Evolutionary conservation across 2,113 vertebrate species (phyloP).

Genomic region (Trogon melanurus): DNA sequence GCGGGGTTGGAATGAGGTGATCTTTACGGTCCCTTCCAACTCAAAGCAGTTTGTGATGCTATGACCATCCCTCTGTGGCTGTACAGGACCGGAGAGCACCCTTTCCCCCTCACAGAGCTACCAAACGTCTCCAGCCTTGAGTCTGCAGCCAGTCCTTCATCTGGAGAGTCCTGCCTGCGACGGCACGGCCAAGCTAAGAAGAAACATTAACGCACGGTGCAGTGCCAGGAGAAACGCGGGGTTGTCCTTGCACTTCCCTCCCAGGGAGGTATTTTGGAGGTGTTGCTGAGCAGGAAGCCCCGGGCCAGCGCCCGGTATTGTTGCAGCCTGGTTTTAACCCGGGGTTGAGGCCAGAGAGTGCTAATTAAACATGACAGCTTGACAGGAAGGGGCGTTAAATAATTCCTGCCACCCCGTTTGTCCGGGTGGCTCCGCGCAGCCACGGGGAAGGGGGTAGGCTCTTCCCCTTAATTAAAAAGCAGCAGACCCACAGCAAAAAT

Average conservation of each 20-base stretch:
- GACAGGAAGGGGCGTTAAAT: background rate
- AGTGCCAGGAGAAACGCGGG: fast-evolving
- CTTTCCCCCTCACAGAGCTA: background rate
- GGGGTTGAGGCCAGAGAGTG: background rate
- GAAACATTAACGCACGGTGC: fast-evolving
- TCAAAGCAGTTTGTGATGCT: too few species aligned
- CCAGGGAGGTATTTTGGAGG: background rate
- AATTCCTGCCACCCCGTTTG: background rate
- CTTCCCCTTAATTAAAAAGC: background rate
- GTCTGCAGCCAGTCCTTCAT: background rate
- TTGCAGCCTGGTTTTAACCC: background rate
- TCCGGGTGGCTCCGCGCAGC: fast-evolving
- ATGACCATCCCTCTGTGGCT: fast-evolving
- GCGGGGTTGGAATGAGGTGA: too few species aligned
- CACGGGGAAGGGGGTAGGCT: background rate
- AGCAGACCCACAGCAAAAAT: background rate
- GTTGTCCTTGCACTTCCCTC: background rate
- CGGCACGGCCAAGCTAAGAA: fast-evolving
- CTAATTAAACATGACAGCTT: slow-evolving; percentile 33
- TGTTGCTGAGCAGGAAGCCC: background rate
- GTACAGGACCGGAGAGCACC: fast-evolving
- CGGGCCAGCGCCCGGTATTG: background rate
- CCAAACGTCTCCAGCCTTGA: fast-evolving
- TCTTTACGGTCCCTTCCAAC: too few species aligned
- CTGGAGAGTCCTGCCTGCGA: fast-evolving